phyloP scores from a whole-genome alignment of 64 coral and sea anemone genomes.

The Stylophora pistillata region DNA sequence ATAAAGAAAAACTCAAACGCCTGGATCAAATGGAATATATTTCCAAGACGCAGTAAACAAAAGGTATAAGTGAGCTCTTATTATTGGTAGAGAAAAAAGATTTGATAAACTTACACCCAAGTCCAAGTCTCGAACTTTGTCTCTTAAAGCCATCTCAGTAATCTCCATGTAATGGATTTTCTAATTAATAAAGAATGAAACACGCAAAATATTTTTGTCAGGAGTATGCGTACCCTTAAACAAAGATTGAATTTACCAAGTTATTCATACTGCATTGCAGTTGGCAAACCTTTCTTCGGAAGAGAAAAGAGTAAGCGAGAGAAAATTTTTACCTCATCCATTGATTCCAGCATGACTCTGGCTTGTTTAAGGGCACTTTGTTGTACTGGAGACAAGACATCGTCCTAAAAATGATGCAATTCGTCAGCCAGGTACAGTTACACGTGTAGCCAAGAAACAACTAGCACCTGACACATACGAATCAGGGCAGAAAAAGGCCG shows the following conservation, averaged over 20 bases:
- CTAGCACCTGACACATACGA: neutral
- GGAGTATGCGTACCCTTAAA: neutral
- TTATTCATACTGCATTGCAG: too few species aligned
- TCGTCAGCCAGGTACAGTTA: neutral
- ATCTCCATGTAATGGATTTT: conserved; percentile 67
- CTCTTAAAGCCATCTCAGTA: conserved; percentile 48
- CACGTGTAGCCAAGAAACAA: neutral
- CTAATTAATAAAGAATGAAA: neutral
- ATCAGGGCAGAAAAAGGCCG: too few species aligned
- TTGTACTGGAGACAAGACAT: conserved; percentile 28
- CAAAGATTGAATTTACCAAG: neutral
- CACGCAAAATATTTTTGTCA: neutral
- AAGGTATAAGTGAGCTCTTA: neutral
- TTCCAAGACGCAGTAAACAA: neutral
- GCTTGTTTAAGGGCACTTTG: conserved; percentile 56
- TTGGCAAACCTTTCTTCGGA: too few species aligned
- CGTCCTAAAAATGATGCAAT: conserved; percentile 1
- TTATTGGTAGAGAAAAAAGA: neutral
- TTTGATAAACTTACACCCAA: conserved; percentile 40
- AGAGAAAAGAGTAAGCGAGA: too few species aligned
- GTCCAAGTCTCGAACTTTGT: conserved; percentile 67
- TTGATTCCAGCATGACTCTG: conserved; percentile 36
- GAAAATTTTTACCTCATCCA: conserved; percentile 38
- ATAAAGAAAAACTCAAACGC: too few species aligned
- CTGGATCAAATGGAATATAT: too few species aligned